phyloP scores from a whole-genome alignment of 2,888 invertebrate genomes.

The Trilocha varians region DNA sequence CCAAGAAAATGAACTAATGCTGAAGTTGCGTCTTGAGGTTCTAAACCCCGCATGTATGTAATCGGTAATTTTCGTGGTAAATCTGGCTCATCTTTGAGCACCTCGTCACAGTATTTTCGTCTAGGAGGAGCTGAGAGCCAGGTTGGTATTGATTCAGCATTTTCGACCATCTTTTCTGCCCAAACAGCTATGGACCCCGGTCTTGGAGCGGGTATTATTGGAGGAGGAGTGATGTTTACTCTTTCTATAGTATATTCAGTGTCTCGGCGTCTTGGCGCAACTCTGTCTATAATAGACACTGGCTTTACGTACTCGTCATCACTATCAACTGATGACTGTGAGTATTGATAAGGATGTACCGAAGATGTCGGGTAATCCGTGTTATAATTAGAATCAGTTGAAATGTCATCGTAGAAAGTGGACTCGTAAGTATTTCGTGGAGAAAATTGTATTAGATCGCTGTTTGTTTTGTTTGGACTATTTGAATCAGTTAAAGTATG shows the following conservation, averaged over 20 bases:
- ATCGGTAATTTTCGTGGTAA: constrained; percentile 53
- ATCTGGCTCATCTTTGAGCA: constrained; percentile 51
- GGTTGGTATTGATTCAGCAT: constrained; percentile 67
- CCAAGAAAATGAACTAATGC: constrained; percentile 80
- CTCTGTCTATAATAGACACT: constrained; percentile 50
- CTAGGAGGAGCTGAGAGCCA: constrained; percentile 66
- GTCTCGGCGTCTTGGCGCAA: constrained; percentile 42
- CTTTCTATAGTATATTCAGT: constrained; percentile 45
- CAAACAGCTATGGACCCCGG: constrained; percentile 53
- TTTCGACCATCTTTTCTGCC: constrained; percentile 69
- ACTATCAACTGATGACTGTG: constrained; percentile 30
- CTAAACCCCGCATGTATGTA: constrained; percentile 76
- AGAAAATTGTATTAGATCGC: constrained; percentile 57
- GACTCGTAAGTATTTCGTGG: constrained; percentile 33
- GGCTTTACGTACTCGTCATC: constrained; percentile 55
- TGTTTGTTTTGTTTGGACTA: constrained; percentile 23
- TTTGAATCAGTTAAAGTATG: constrained; percentile 22
- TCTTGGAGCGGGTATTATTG: constrained; percentile 53
- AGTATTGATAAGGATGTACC: constrained; percentile 15
- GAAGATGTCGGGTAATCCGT: constrained; percentile 48
- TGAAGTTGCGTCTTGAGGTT: constrained; percentile 82
- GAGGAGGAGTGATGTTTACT: constrained; percentile 66
- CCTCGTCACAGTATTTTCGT: constrained; percentile 44
- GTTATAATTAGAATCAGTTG: constrained; percentile 38
- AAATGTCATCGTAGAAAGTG: constrained; percentile 27